A percentile compares a stretch with the other conserved stretches of the same genome.
Conservation (phyloP, 2,113 vertebrate genomes). For the Pseudopodoces humilis region DNA sequence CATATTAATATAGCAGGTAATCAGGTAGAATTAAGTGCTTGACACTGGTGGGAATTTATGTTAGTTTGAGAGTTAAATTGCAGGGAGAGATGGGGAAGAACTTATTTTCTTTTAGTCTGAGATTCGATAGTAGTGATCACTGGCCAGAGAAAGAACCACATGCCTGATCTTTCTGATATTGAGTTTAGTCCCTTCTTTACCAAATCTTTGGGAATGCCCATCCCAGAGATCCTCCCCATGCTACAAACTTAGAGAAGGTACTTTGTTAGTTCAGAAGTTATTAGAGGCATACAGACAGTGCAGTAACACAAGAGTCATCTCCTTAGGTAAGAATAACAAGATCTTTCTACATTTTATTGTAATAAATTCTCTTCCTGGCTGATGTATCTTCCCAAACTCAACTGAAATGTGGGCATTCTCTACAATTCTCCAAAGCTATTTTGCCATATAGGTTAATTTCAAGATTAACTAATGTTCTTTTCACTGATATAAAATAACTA, state of each 20-base stretch:
- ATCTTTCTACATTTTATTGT: neutral
- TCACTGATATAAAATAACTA: neutral
- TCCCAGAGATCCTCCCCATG: neutral
- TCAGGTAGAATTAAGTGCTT: constrained; percentile 57
- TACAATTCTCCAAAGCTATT: neutral
- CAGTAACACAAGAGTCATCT: neutral
- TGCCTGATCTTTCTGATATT: neutral
- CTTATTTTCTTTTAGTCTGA: neutral
- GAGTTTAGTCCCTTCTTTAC: neutral
- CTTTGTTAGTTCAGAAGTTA: neutral
- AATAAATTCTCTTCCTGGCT: neutral
- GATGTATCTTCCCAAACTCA: neutral
- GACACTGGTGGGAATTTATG: constrained; percentile 33
- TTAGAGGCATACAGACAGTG: neutral
- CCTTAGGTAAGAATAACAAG: neutral
- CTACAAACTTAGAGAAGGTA: neutral
- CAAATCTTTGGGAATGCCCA: neutral
- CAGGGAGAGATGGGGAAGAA: neutral
- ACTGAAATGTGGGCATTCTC: neutral
- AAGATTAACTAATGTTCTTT: neutral
- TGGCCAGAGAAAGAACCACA: neutral
- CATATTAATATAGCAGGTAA: constrained; percentile 60
- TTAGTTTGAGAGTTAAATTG: neutral
- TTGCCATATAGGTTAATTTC: neutral
- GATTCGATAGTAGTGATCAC: accelerated